Evolutionary conservation across 1,140 invertebrate species (phyloP).

Genomic region (Condylostylus longicornis): DNA sequence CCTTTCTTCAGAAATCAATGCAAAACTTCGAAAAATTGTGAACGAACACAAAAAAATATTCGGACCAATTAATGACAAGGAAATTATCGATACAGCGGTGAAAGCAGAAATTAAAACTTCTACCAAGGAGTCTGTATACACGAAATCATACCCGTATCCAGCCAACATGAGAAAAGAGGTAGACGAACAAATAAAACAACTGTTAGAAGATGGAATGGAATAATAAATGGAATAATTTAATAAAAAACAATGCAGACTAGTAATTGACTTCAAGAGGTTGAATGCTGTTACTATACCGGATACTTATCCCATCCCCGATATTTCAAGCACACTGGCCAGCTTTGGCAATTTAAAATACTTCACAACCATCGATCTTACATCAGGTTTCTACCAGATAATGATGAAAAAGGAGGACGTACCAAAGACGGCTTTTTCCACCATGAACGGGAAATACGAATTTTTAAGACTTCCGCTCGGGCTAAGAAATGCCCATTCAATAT

Average conservation of each 20-base stretch:
- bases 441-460: conserved; percentile 29
- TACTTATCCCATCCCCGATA: too few species aligned
- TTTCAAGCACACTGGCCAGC: conserved; percentile 33
- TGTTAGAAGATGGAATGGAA: conserved; percentile 13
- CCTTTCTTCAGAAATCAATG: too few species aligned
- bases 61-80: background rate
- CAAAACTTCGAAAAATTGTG: background rate
- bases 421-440: conserved; percentile 28
- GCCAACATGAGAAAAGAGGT: conserved; percentile 13
- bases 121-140: conserved; percentile 1
- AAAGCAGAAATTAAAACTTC: conserved; percentile 1
- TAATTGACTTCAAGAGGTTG: conserved; percentile 19
- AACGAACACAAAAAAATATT: background rate
- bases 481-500: conserved; percentile 29
- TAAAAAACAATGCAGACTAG: conserved; percentile 19
- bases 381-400: conserved; percentile 34
- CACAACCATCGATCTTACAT: conserved; percentile 30
- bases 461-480: conserved; percentile 26
- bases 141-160: conserved; percentile 12
- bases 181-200: conserved; percentile 7
- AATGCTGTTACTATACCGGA: conserved; percentile 26
- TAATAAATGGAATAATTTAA: background rate
- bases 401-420: conserved; percentile 20
- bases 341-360: conserved; percentile 29
- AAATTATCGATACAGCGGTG: background rate